Evolutionary conservation across 2,797 vertebrate species (phyloP), one percentile per base, ranked within the genome.

Genomic region (Hylomyscus alleni): DNA sequence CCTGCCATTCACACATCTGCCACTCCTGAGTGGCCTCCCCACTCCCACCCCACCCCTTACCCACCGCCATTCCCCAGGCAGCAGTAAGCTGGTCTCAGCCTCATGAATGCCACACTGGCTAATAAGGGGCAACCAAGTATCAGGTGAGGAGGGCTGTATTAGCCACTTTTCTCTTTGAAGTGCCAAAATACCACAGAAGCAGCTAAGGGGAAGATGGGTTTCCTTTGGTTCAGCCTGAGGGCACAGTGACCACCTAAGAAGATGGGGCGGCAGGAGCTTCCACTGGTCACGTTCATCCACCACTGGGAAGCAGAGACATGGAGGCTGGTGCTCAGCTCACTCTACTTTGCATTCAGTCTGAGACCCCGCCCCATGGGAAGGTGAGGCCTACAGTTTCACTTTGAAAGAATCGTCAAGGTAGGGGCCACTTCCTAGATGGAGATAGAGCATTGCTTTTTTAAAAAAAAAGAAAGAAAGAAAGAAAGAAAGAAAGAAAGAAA

Each of bases 121-220:
- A 47, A 56, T 0, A 54, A 56, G 44, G 52, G 60, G 14, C 34
- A 24, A 76, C 0, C 0, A 0, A 3, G 0, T 0, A 12, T 47
- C 52, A 13, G n/a, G n/a, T 40, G 52, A 19, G 40, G 37, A 40
- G 37, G 72, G 47, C n/a, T 34, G 54, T 34, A 3, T 76, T 44
- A 34, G 26, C 19, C 24, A 44, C 26, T 47, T 89, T 58, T 17
- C n/a, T 20, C 24, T 34, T 58, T 40, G n/a, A 29, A 12, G 26
- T 58, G 14, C 26, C 65, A 37, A 87, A 6, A 87, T 19, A 54
- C 13, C 2, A 17, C 50, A 72, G 37, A 26, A 56, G n/a, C 50
- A 19, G 13, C 67, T 72, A 29, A 34, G 40, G 54, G 37, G 37
- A 60, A 44, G 54, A 76, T 34, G 40, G 86, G 37, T 40, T 89